These are phyloP conservation scores for Ashinkailepas kermadecensis DNA, from an alignment of 2,888 invertebrate genomes.

Conservation along the genomic window DNA sequence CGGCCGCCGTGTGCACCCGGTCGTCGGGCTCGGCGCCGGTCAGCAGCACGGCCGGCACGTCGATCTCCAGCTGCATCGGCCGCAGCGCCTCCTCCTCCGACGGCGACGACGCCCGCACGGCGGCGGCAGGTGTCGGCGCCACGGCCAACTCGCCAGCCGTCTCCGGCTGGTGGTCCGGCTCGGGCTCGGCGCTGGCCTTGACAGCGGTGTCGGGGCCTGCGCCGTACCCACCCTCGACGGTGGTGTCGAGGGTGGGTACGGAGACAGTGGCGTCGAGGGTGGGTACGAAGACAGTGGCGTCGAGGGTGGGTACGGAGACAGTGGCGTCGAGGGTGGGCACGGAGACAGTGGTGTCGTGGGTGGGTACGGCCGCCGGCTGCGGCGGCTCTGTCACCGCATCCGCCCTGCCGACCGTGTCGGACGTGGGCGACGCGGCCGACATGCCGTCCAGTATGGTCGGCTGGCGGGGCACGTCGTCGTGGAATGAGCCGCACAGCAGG, in stretches of 20 bases:
- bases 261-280: too few relatives aligned
- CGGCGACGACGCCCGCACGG: conserved; percentile 23
- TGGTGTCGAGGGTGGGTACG: not conserved
- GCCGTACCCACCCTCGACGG: not conserved
- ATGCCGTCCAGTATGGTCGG: not conserved
- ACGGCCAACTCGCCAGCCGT: conserved; percentile 24
- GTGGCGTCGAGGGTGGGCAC: not conserved
- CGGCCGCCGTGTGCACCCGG: conserved; percentile 4
- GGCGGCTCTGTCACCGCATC: not conserved
- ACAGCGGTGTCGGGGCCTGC: not conserved
- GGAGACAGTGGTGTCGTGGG: not conserved
- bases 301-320: too few relatives aligned
- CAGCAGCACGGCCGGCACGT: not conserved
- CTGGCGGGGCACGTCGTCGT: not conserved
- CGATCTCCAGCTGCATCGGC: conserved; percentile 18
- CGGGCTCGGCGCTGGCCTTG: not conserved
- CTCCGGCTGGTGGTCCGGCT: not conserved
- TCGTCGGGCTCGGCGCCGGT: not conserved
- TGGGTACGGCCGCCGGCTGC: not conserved
- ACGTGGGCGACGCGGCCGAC: not conserved
- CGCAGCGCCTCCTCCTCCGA: conserved; percentile 17
- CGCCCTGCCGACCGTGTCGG: too few relatives aligned
- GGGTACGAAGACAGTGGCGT: too few relatives aligned
- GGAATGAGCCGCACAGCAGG: conserved; percentile 21
- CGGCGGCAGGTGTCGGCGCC: conserved; percentile 1